Percentiles rank a stretch among this genome's conserved stretches.
These are phyloP conservation scores for Sceloporus undulatus DNA, from an alignment of 2,113 vertebrate species.

Conservation along the genomic window DNA sequence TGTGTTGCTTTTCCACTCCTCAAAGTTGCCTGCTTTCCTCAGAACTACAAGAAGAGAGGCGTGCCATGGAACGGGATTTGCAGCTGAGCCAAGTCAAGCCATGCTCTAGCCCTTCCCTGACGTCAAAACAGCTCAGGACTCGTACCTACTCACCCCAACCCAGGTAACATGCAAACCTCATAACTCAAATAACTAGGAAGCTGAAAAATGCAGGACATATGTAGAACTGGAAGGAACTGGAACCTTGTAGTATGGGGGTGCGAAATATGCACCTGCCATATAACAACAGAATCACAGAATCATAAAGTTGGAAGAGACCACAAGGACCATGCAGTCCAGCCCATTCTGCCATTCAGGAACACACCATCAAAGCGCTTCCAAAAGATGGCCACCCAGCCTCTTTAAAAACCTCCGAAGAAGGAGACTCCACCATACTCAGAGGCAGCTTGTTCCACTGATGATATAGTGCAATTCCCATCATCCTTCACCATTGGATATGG, in stretches of 20 bases:
- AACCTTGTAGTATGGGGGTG: background rate
- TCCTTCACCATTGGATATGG: background rate
- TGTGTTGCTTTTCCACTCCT: background rate
- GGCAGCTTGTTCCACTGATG: background rate
- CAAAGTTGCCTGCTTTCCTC: background rate
- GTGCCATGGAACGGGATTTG: constrained; percentile 75
- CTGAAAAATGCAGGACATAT: background rate
- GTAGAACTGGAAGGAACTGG: background rate
- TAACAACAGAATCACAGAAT: background rate
- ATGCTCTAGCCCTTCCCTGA: background rate
- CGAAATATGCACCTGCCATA: background rate
- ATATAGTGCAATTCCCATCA: background rate
- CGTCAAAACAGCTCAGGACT: background rate
- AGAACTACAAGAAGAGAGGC: constrained; percentile 80
- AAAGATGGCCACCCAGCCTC: no score
- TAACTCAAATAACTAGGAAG: background rate
- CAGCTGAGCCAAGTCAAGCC: constrained; percentile 8
- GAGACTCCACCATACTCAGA: no score
- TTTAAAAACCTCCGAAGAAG: no score
- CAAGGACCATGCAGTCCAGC: no score
- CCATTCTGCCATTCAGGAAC: no score
- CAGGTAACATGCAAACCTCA: constrained; percentile 56
- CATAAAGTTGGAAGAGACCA: no score
- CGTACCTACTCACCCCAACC: background rate
- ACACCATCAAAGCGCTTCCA: no score